phyloP scores from a whole-genome alignment of 2,113 vertebrate genomes.

The Fregetta grallaria region DNA sequence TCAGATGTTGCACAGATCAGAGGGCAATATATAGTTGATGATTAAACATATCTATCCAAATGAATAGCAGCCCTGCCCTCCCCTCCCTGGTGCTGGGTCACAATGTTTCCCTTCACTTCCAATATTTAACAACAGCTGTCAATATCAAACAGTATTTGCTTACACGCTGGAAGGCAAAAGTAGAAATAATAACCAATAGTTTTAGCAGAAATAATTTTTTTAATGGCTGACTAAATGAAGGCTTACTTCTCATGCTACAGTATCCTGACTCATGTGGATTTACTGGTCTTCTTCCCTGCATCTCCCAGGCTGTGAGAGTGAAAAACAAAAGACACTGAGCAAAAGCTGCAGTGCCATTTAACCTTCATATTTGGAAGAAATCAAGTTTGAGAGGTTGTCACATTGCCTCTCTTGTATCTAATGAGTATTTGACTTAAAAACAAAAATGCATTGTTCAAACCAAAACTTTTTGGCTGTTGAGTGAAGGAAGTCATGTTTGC shows the following conservation, averaged over 20 bases:
- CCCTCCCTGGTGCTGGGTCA: neutral
- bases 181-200: neutral
- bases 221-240: neutral
- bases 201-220: neutral
- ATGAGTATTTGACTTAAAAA: neutral
- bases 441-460: neutral
- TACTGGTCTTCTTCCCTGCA: neutral
- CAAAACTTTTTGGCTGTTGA: neutral
- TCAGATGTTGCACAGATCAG: neutral
- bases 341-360: neutral
- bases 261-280: neutral
- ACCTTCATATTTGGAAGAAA: neutral
- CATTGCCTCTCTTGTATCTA: neutral
- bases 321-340: neutral
- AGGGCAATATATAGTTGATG: neutral
- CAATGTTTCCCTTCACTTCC: neutral
- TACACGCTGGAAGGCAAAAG: neutral
- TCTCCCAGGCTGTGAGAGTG: neutral
- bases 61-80: neutral
- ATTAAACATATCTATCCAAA: constrained; percentile 1
- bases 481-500: neutral
- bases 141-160: neutral
- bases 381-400: neutral
- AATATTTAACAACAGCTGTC: neutral
- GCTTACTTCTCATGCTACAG: neutral